Percentiles rank a stretch among this genome's conserved stretches.
phyloP scores from a whole-genome alignment of 2,797 vertebrate genomes.

The Etheostoma perlongum region DNA sequence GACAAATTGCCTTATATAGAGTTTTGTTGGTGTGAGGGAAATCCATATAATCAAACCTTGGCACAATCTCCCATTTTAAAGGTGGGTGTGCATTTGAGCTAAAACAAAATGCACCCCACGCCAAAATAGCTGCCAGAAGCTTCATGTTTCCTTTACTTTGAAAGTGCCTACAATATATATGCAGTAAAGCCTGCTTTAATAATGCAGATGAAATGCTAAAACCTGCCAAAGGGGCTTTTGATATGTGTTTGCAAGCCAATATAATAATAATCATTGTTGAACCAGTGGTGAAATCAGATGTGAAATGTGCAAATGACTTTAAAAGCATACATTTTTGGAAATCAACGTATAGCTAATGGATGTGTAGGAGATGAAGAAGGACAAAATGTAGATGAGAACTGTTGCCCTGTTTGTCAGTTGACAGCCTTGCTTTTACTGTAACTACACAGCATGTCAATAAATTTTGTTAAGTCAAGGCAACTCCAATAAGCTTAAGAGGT shows the following conservation, averaged over 20 bases:
- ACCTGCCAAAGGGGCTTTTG: conserved; percentile 63
- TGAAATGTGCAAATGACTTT: conserved; percentile 84
- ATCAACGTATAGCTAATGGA: conserved; percentile 85
- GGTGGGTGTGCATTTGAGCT: conserved; percentile 45
- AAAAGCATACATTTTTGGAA: conserved; percentile 81
- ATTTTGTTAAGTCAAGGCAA: conserved; percentile 79
- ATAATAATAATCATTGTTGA: conserved; percentile 68
- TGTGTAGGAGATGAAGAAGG: conserved; percentile 82
- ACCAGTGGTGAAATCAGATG: conserved; percentile 80
- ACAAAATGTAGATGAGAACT: conserved; percentile 82
- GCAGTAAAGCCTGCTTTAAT: conserved; percentile 75
- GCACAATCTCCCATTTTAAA: conserved; percentile 52
- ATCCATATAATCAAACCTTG: conserved; percentile 65
- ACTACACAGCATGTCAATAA: conserved; percentile 81
- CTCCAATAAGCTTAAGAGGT: conserved; percentile 87
- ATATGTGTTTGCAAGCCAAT: conserved; percentile 74
- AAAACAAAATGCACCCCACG: conserved; percentile 47
- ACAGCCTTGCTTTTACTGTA: conserved; percentile 85
- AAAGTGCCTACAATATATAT: conserved; percentile 70
- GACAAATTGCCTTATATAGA: conserved; percentile 60
- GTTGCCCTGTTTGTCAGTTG: conserved; percentile 85
- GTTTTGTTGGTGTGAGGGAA: conserved; percentile 65
- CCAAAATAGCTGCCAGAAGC: conserved; percentile 55
- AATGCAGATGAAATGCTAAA: conserved; percentile 74
- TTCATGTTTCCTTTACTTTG: conserved; percentile 76